Conservation (phyloP, 2,113 vertebrate genomes). For the Chaenogobius annularis region DNA sequence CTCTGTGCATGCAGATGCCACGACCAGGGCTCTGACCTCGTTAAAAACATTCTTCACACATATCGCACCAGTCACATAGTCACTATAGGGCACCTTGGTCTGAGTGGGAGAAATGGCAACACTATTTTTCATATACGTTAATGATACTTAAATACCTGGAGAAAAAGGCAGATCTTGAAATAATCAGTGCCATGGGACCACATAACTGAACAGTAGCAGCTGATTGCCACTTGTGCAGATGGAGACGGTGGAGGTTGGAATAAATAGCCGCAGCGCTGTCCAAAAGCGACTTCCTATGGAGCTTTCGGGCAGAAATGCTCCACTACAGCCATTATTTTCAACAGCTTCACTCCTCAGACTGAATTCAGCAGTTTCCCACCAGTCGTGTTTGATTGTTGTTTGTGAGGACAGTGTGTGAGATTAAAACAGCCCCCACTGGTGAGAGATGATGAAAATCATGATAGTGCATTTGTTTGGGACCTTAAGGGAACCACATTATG, state of each 20-base stretch:
- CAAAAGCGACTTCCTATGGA: slow-evolving; percentile 5
- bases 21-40: slow-evolving; percentile 29
- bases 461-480: not conserved
- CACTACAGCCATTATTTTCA: slow-evolving; percentile 2
- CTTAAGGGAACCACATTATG: not conserved
- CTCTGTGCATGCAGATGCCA: slow-evolving; percentile 53
- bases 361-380: not conserved
- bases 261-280: not conserved
- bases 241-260: not conserved
- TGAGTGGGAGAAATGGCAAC: not conserved
- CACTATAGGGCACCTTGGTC: slow-evolving; percentile 8
- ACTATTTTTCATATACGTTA: not conserved
- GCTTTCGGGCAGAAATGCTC: not conserved
- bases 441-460: not conserved
- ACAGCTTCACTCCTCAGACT: not conserved
- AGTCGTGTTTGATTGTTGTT: slow-evolving; percentile 5
- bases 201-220: not conserved
- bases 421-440: not conserved
- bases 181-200: slow-evolving; percentile 11
- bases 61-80: slow-evolving; percentile 28
- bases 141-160: slow-evolving; percentile 9
- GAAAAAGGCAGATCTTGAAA: slow-evolving; percentile 19
- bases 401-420: not conserved
- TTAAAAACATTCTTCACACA: slow-evolving; percentile 51
- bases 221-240: slow-evolving; percentile 14